Evolutionary conservation across 2,888 invertebrate genomes (phyloP), one percentile per base, ranked within the genome.

Genomic region (Agonopterix arenella): DNA sequence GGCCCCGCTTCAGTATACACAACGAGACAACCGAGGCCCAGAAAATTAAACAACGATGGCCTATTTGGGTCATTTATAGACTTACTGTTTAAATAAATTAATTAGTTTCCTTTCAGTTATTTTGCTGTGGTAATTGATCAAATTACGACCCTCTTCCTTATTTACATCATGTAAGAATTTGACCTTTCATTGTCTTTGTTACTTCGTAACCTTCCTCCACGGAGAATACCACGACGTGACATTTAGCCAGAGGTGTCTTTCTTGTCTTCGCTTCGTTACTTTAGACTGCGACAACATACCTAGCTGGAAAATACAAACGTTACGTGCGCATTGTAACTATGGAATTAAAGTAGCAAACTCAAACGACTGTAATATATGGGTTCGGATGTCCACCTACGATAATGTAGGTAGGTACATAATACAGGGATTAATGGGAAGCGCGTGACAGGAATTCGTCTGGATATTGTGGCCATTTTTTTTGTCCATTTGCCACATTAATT

Each of bases 1-100:
- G 28, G 28, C 5, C 7, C 28, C 1, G 5, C 28, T 28, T 52
- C 50, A 18, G 36, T 48, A 36, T 48, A 62, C 50, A 44, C 61
- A n/a, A 58, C 55, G 13, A 59, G 61, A 59, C 59, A 58, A 8
- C 60, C 63, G 50, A 38, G 72, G 51, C 63, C 68, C 3, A 62
- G 75, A 53, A 68, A 61, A 52, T 56, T 68, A 10, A 67, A 63
- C 52, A 64, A 59, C 45, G 55, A 64, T 47, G 69, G 70, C 46
- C 64, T 88, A 53, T 46, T 88, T 28, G 78, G 81, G 51, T 86
- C 88, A 1, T 88, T 88, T 56, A 58, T 85, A 42, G 83, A 84
- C 65, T 72, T 88, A 52, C 68, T 88, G 47, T 77, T 82, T 55
- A 70, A 84, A 79, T 76, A 76, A 80, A 47, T 38, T 9, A 79